phyloP scores from a whole-genome alignment of 1,140 invertebrate species.

The Lepidurus packardi region DNA sequence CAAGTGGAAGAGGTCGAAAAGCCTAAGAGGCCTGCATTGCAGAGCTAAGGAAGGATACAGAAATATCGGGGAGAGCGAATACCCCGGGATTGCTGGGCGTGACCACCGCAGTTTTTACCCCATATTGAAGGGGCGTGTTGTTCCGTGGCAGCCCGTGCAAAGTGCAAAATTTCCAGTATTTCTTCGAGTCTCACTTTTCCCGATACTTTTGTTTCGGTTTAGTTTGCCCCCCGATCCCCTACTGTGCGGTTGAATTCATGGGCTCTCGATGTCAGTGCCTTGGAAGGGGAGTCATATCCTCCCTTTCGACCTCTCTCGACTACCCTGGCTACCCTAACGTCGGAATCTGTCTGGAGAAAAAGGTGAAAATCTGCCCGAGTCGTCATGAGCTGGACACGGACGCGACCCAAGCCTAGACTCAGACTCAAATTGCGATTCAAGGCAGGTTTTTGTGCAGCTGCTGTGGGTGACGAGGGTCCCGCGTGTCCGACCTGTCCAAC shows the following conservation, averaged over 20 bases:
- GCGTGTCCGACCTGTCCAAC: background rate
- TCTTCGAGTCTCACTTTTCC: too few species aligned
- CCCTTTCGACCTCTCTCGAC: background rate
- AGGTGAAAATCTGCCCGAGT: background rate
- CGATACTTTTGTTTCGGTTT: background rate
- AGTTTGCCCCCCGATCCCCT: background rate
- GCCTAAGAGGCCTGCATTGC: too few species aligned
- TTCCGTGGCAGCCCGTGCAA: too few species aligned
- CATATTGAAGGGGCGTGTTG: too few species aligned
- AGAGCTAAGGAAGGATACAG: too few species aligned
- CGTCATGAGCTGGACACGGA: conserved; percentile 17
- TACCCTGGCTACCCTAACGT: background rate
- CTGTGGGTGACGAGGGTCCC: background rate
- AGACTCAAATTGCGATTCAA: background rate
- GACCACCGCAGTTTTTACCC: too few species aligned
- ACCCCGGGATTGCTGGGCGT: too few species aligned
- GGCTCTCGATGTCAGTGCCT: conserved; percentile 12
- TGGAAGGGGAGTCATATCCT: conserved; percentile 4
- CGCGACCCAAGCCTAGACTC: conserved; percentile 14
- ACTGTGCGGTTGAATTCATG: background rate
- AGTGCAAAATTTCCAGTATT: too few species aligned
- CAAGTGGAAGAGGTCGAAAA: too few species aligned
- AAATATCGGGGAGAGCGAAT: too few species aligned
- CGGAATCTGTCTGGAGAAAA: background rate
- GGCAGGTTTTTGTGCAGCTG: background rate